phyloP scores from a whole-genome alignment of 2,113 vertebrate species.

The Chaetodon trifascialis region DNA sequence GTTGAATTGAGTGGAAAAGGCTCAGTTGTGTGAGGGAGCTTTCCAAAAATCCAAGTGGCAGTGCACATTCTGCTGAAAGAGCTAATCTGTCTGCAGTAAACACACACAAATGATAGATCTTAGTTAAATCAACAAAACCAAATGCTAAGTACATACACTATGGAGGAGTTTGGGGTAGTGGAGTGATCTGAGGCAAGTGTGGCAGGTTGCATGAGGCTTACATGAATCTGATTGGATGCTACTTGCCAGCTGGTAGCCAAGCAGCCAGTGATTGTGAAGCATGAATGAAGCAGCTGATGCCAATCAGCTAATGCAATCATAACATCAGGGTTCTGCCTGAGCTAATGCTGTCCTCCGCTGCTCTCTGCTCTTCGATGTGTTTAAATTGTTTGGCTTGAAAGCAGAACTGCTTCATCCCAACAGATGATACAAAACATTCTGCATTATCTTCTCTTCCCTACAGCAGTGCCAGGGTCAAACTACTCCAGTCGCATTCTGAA shows the following conservation, averaged over 20 bases:
- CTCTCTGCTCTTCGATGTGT: not conserved
- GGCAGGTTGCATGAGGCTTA: not conserved
- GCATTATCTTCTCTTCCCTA: not conserved
- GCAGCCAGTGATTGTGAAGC: not conserved
- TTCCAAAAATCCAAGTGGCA: too few relatives aligned
- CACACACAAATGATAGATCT: too few relatives aligned
- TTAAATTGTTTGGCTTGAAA: not conserved
- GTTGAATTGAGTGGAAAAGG: too few relatives aligned
- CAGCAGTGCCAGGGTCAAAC: not conserved
- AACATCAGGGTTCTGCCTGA: not conserved
- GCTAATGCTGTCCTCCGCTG: not conserved
- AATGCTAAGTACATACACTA: not conserved
- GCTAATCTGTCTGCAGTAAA: too few relatives aligned
- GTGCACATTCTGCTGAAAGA: too few relatives aligned
- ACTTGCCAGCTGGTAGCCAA: constrained; percentile 6
- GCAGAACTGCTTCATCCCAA: not conserved
- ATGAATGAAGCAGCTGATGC: not conserved
- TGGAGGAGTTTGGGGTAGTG: not conserved
- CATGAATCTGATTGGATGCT: not conserved
- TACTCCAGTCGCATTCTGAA: constrained; percentile 1
- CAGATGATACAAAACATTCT: not conserved
- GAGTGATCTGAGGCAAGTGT: not conserved
- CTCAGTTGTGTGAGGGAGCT: too few relatives aligned
- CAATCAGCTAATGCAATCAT: not conserved
- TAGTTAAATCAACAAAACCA: not conserved